These are phyloP conservation scores for Hydroisotoma schaefferi DNA, from an alignment of 2,888 invertebrate species.

Conservation along the genomic window DNA sequence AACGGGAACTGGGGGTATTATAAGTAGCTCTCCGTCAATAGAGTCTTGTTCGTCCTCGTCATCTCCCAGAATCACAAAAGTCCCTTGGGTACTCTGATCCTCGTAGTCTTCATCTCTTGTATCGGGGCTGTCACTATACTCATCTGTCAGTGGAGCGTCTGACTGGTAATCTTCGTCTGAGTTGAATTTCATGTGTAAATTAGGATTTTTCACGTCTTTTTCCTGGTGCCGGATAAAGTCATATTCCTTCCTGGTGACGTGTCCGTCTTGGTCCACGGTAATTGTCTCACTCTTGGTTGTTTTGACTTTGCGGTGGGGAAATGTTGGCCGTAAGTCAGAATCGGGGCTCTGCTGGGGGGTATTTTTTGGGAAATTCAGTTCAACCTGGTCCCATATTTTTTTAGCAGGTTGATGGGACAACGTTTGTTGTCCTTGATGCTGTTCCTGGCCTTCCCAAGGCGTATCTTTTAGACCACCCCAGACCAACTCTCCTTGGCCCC, in stretches of 20 bases:
- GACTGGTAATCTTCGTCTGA: not conserved
- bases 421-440: constrained; percentile 14
- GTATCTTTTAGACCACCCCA: constrained; percentile 59
- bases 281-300: not conserved
- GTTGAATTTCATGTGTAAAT: not conserved
- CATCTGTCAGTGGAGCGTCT: not conserved
- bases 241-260: too few relatives aligned
- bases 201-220: not conserved
- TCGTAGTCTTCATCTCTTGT: constrained; percentile 13
- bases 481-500: constrained; percentile 54
- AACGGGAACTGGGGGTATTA: constrained; percentile 19
- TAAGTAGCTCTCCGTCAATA: constrained; percentile 30
- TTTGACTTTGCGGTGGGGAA: constrained; percentile 1
- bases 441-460: not conserved
- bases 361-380: too few relatives aligned
- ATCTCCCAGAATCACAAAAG: constrained; percentile 45
- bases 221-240: not conserved
- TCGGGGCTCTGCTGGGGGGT: too few relatives aligned
- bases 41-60: constrained; percentile 44
- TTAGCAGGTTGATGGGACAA: constrained; percentile 27
- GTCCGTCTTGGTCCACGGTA: too few relatives aligned
- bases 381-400: too few relatives aligned
- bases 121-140: constrained; percentile 1
- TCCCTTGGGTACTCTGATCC: constrained; percentile 19
- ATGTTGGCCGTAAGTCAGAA: not conserved